Conservation (phyloP, 2,888 invertebrate species). For the Malthinus flaveolus region DNA sequence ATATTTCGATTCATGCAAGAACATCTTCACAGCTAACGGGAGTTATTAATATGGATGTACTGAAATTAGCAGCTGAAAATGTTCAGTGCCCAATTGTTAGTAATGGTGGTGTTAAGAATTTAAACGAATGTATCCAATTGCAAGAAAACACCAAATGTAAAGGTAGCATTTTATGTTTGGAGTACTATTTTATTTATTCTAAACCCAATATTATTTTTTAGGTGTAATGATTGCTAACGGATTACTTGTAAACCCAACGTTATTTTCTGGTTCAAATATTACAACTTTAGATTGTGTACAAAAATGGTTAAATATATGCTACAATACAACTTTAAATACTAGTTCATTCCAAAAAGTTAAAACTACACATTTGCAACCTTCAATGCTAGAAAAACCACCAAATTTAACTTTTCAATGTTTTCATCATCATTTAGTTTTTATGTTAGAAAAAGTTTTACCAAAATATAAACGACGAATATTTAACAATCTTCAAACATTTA, state of each 20-base stretch:
- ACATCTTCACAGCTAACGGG: conserved; percentile 81
- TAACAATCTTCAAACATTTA: conserved; percentile 72
- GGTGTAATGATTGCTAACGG: conserved; percentile 93
- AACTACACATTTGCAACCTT: conserved; percentile 10
- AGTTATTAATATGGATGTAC: conserved; percentile 69
- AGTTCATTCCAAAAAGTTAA: conserved; percentile 14
- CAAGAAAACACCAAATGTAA: conserved; percentile 69
- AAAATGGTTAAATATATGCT: conserved; percentile 77
- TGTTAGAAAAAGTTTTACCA: conserved; percentile 83
- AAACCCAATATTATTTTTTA: conserved; percentile 38
- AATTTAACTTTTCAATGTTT: conserved; percentile 79
- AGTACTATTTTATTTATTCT: neutral
- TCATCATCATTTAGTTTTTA: conserved; percentile 95
- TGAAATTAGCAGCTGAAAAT: conserved; percentile 71
- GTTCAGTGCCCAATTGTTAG: conserved; percentile 84
- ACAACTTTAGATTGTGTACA: conserved; percentile 80
- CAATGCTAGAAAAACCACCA: conserved; percentile 58
- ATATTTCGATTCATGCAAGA: conserved; percentile 89
- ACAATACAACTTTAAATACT: conserved; percentile 53
- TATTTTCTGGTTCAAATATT: conserved; percentile 73
- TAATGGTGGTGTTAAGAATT: conserved; percentile 85
- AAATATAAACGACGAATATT: conserved; percentile 75
- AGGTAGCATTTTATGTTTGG: conserved; percentile 59
- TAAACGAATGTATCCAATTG: conserved; percentile 72
- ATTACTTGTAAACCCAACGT: conserved; percentile 85